phyloP scores from a whole-genome alignment of 2,113 vertebrate genomes.

The Hippocampus guttulatus region DNA sequence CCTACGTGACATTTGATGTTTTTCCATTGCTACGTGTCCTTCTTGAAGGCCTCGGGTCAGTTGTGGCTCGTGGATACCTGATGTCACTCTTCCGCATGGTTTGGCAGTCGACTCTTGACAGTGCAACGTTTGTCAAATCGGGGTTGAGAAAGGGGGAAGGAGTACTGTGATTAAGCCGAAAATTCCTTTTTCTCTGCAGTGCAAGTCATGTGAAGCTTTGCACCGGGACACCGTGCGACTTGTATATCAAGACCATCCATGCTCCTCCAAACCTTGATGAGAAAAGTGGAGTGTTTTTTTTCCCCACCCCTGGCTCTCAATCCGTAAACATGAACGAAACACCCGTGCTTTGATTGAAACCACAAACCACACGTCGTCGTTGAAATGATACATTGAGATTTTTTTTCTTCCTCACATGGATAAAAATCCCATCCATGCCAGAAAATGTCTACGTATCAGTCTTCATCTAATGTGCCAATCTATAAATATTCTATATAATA shows the following conservation, averaged over 20 bases:
- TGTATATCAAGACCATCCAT: constrained; percentile 3
- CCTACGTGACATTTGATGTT: constrained; percentile 65
- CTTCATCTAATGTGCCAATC: not conserved
- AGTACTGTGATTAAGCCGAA: constrained; percentile 35
- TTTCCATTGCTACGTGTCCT: constrained; percentile 59
- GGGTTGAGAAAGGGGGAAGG: constrained; percentile 28
- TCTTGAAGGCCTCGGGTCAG: constrained; percentile 60
- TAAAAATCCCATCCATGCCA: not conserved
- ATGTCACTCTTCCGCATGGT: constrained; percentile 72
- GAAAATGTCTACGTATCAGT: not conserved
- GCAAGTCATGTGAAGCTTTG: constrained; percentile 3
- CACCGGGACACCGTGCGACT: not conserved
- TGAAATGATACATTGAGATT: not conserved
- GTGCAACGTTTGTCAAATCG: constrained; percentile 56
- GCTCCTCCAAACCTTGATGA: constrained; percentile 5
- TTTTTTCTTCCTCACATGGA: not conserved
- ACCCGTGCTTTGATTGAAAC: not conserved
- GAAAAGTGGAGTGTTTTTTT: not conserved
- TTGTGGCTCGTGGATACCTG: constrained; percentile 65
- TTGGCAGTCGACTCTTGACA: constrained; percentile 48
- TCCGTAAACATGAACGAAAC: constrained; percentile 1
- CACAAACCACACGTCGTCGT: not conserved
- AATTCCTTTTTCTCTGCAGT: not conserved
- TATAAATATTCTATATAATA: no score
- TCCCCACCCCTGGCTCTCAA: not conserved